A percentile compares a stretch with the other conserved stretches of the same genome.
Conservation (phyloP, 2,797 vertebrate species). For the Melanotaenia pygmaea region DNA sequence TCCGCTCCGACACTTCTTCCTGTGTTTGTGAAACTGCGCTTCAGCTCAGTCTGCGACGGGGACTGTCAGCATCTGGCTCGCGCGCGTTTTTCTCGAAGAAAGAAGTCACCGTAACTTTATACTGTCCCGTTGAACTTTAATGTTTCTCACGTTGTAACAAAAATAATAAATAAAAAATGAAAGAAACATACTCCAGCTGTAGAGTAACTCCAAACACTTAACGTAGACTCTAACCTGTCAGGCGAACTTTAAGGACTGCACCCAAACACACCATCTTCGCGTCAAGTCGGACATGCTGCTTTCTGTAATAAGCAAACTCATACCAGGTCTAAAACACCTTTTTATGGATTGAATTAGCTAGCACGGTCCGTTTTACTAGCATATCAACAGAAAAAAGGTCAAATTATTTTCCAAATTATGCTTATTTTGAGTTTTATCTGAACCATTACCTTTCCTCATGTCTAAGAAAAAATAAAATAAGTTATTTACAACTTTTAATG, state of each 20-base stretch:
- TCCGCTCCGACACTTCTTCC: conserved; percentile 72
- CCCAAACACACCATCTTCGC: neutral
- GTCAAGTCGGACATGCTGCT: neutral
- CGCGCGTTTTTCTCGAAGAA: neutral
- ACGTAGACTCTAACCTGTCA: neutral
- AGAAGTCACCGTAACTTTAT: no score
- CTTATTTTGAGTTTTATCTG: no score
- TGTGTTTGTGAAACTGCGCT: conserved; percentile 46
- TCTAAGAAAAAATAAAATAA: neutral
- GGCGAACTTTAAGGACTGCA: neutral
- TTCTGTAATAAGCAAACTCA: neutral
- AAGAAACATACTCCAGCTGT: neutral
- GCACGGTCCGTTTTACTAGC: no score
- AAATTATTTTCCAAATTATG: no score
- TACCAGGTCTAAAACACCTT: neutral
- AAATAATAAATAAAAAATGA: no score
- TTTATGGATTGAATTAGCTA: neutral
- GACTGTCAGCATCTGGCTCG: neutral
- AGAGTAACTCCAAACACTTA: neutral
- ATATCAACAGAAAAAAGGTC: neutral
- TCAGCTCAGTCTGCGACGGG: neutral
- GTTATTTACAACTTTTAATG: no score
- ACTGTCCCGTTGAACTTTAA: no score
- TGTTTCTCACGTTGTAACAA: no score
- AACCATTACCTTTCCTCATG: no score